phyloP scores from a whole-genome alignment of 2,888 invertebrate genomes.

The Paralinhomoeus sp. region DNA sequence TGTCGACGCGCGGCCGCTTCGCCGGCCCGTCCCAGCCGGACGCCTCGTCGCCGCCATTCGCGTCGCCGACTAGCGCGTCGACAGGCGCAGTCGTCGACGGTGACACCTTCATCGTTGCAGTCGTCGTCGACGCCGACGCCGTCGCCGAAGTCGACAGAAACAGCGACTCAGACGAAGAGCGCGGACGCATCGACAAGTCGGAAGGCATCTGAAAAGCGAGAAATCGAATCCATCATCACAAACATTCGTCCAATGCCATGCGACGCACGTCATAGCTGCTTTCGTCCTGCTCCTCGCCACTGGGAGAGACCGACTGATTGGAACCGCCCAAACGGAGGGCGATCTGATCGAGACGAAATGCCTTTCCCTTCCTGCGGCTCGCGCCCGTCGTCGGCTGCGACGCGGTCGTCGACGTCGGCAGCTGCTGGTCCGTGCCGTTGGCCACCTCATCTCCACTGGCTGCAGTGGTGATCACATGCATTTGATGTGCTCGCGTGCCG shows the following conservation, averaged over 20 bases:
- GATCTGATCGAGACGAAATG: constrained; percentile 47
- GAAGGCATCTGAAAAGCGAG: too few relatives aligned
- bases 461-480: too few relatives aligned
- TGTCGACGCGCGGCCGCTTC: background rate
- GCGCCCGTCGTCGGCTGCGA: background rate
- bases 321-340: constrained; percentile 9
- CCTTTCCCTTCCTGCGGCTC: constrained; percentile 59
- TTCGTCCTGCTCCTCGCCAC: constrained; percentile 7
- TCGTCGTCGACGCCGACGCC: too few relatives aligned
- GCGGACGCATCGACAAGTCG: too few relatives aligned
- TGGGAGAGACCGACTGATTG: constrained; percentile 1
- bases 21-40: background rate
- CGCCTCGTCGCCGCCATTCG: background rate
- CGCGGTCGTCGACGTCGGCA: too few relatives aligned
- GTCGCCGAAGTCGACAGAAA: too few relatives aligned
- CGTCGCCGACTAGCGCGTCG: background rate
- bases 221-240: background rate
- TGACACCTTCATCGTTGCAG: too few relatives aligned
- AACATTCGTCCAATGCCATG: background rate
- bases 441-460: too few relatives aligned
- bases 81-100: background rate
- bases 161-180: too few relatives aligned
- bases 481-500: too few relatives aligned
- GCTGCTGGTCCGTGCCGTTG: too few relatives aligned
- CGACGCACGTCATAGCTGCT: background rate